phyloP scores from a whole-genome alignment of 2,113 vertebrate genomes.

The Murina feae region DNA sequence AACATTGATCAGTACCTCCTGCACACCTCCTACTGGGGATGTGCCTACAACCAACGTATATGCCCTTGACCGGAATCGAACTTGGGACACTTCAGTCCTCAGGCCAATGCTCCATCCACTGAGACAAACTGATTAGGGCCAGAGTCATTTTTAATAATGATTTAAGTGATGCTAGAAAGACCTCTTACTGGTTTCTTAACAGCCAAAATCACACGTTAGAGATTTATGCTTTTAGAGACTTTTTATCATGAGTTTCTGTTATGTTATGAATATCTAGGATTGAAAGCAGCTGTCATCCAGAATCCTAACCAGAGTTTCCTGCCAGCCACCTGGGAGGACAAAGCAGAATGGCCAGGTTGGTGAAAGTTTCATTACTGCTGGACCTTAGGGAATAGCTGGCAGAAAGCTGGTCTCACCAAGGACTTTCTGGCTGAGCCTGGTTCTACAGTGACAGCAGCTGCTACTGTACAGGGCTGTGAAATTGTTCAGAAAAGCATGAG shows the following conservation, averaged over 20 bases:
- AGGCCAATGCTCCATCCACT: no score
- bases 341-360: not conserved
- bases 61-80: no score
- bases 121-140: no score
- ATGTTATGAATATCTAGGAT: not conserved
- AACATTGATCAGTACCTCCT: no score
- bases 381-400: not conserved
- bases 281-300: not conserved
- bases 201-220: not conserved
- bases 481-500: not conserved
- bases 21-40: no score
- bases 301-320: not conserved
- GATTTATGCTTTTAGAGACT: not conserved
- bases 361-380: not conserved
- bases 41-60: no score
- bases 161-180: not conserved
- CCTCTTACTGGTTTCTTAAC: not conserved
- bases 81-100: no score
- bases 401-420: not conserved
- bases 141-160: not conserved
- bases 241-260: not conserved
- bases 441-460: not conserved
- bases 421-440: not conserved
- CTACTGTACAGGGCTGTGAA: accelerated
- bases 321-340: not conserved